phyloP scores from a whole-genome alignment of 2,113 vertebrate genomes.

The Plotosus lineatus region DNA sequence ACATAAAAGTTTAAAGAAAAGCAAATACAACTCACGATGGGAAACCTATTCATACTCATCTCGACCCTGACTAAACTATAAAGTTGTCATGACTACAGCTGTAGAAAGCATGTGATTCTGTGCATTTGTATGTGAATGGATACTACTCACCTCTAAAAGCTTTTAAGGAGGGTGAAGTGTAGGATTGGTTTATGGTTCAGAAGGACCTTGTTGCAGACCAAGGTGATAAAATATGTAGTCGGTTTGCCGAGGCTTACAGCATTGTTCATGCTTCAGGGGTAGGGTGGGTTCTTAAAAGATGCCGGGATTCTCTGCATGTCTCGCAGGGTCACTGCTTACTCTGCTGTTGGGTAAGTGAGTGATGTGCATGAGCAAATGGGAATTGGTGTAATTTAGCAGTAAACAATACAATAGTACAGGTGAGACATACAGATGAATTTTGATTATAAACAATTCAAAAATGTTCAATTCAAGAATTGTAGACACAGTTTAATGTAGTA shows the following conservation, averaged over 20 bases:
- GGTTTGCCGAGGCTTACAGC: neutral
- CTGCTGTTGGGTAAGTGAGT: neutral
- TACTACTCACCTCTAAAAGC: neutral
- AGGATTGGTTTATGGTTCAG: neutral
- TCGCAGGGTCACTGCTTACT: neutral
- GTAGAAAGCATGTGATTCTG: neutral
- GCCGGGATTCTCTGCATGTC: neutral
- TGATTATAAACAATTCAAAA: neutral
- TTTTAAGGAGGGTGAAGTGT: neutral
- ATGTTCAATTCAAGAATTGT: neutral
- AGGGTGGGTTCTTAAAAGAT: neutral
- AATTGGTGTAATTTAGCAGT: neutral
- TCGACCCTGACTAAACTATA: neutral
- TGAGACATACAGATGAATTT: neutral
- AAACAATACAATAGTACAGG: neutral
- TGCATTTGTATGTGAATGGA: neutral
- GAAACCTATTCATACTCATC: neutral
- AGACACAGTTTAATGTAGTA: neutral
- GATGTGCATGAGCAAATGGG: neutral
- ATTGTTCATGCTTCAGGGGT: neutral
- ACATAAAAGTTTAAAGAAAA: neutral
- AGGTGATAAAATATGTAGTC: neutral
- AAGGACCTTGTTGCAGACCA: neutral
- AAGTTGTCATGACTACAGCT: slow-evolving; percentile 25
- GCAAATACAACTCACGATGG: neutral